phyloP scores from a whole-genome alignment of 1,140 invertebrate genomes.

The Cyclargus thomasi region DNA sequence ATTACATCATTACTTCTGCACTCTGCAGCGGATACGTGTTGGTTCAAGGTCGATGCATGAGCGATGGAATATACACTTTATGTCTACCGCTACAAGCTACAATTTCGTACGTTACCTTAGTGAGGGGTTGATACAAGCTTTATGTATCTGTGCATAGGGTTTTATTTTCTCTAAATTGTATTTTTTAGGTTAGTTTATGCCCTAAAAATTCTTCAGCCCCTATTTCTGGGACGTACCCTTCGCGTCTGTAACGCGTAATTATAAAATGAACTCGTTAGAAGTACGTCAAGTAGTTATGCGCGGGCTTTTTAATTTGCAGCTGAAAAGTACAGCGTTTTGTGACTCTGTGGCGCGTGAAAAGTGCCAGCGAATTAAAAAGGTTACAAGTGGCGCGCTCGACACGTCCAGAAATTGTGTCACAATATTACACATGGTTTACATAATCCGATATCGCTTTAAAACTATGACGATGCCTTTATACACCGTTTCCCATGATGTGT shows the following conservation, averaged over 20 bases:
- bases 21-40: too few species aligned
- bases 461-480: too few species aligned
- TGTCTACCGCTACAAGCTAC: not conserved
- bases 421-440: too few species aligned
- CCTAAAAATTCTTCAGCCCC: not conserved
- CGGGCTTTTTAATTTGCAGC: not conserved
- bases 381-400: too few species aligned
- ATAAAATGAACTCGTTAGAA: not conserved
- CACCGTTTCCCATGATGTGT: too few species aligned
- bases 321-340: not conserved
- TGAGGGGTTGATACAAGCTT: not conserved
- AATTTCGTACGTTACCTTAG: not conserved
- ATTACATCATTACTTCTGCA: slow-evolving; percentile 3
- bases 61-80: not conserved
- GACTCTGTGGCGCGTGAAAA: too few species aligned
- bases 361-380: too few species aligned
- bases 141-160: not conserved
- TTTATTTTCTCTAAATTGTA: not conserved
- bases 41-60: not conserved
- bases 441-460: too few species aligned
- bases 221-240: not conserved
- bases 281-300: not conserved
- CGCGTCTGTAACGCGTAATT: not conserved
- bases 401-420: too few species aligned
- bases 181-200: not conserved